Evolutionary conservation across 1,140 invertebrate species (phyloP).

Genomic region (Calycopis cecrops): DNA sequence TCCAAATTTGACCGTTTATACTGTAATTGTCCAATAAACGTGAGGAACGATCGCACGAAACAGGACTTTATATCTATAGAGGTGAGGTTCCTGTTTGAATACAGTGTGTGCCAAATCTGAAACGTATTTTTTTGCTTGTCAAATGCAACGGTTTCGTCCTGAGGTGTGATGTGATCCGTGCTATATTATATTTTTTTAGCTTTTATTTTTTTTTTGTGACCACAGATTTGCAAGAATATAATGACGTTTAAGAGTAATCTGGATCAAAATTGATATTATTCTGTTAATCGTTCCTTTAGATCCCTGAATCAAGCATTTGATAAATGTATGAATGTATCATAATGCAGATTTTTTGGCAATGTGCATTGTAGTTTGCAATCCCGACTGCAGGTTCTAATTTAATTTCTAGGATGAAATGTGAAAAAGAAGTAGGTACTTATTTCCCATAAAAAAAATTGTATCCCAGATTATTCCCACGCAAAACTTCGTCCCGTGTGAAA

Average conservation of each 20-base stretch:
- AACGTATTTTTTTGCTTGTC: slow-evolving; percentile 17
- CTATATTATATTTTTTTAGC: neutral
- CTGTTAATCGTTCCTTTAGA: neutral
- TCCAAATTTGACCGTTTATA: slow-evolving; percentile 18
- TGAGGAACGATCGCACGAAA: neutral
- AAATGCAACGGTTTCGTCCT: slow-evolving; percentile 17
- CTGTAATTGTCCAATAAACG: neutral
- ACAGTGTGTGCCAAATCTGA: neutral
- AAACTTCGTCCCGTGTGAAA: neutral
- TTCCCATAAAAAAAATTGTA: neutral
- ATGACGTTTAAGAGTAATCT: neutral
- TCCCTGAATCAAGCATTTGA: neutral
- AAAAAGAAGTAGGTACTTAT: neutral
- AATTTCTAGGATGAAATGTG: neutral
- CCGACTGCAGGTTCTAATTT: neutral
- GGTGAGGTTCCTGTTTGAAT: neutral
- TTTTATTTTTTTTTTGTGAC: neutral
- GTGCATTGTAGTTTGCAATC: too few relatives aligned
- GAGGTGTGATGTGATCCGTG: neutral
- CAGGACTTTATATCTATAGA: neutral
- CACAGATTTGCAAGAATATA: neutral
- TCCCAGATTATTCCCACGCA: neutral
- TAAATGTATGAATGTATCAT: neutral
- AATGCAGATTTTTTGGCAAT: too few relatives aligned
- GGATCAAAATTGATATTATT: neutral